phyloP scores from a whole-genome alignment of 2,113 vertebrate genomes.

The Rutilus rutilus region DNA sequence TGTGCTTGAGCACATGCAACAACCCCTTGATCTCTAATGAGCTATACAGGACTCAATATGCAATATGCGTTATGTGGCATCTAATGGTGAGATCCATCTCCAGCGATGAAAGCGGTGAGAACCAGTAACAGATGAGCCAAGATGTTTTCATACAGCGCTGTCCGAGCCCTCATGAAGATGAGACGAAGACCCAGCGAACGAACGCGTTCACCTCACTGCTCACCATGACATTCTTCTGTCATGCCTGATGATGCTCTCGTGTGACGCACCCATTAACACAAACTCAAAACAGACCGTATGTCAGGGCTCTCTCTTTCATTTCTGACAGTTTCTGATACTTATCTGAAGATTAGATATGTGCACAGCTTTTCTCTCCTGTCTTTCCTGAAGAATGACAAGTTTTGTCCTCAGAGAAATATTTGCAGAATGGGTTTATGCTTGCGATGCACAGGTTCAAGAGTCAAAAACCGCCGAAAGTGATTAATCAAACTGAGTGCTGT shows the following conservation, averaged over 20 bases:
- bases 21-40: slow-evolving; percentile 31
- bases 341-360: slow-evolving; percentile 15
- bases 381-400: slow-evolving; percentile 24
- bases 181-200: background rate
- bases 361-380: background rate
- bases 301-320: slow-evolving; percentile 41
- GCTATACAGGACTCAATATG: background rate
- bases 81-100: slow-evolving; percentile 14
- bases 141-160: slow-evolving; percentile 1
- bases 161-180: background rate
- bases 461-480: background rate
- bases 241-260: slow-evolving; percentile 33
- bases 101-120: slow-evolving; percentile 23
- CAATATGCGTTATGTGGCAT: background rate
- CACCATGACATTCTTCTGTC: slow-evolving; percentile 36
- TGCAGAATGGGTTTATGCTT: background rate
- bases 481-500: slow-evolving; percentile 8
- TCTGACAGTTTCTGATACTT: slow-evolving; percentile 40
- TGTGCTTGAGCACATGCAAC: background rate
- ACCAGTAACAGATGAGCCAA: slow-evolving; percentile 37
- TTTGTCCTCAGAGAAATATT: slow-evolving; percentile 38
- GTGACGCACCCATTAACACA: slow-evolving; percentile 31
- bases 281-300: slow-evolving; percentile 21
- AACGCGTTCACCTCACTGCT: slow-evolving; percentile 28
- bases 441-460: slow-evolving; percentile 5